A percentile compares a stretch with the other conserved stretches of the same genome.
These are phyloP conservation scores for Nemurella pictetii DNA, from an alignment of 2,888 invertebrate species.

Conservation along the genomic window DNA sequence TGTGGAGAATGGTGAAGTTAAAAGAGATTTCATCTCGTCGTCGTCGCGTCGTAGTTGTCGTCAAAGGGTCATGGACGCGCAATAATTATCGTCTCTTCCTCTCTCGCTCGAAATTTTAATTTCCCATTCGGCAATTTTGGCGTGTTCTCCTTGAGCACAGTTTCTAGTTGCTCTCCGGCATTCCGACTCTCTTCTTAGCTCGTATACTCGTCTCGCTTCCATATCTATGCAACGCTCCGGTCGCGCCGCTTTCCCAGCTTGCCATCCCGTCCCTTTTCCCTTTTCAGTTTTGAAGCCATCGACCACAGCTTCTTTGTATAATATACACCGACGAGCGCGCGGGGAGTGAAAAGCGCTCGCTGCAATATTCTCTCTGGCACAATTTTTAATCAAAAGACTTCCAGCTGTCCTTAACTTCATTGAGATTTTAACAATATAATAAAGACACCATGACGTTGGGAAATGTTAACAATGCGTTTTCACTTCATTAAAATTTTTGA, in stretches of 20 bases:
- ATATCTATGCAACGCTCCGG: too few relatives aligned
- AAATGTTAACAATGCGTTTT: conserved; percentile 21
- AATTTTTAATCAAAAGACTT: conserved; percentile 23
- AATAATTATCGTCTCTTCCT: conserved; percentile 9
- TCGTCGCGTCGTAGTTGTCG: background rate
- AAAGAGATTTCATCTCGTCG: background rate
- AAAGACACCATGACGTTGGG: background rate
- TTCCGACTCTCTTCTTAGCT: background rate
- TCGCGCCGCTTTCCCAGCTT: too few relatives aligned
- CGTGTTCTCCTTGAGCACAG: background rate
- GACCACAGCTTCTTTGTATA: background rate
- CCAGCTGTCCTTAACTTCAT: conserved; percentile 20
- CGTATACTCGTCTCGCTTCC: background rate
- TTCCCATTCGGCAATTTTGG: conserved; percentile 10
- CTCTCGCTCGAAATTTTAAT: conserved; percentile 2
- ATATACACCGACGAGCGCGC: background rate
- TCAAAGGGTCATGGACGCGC: background rate
- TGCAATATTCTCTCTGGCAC: background rate
- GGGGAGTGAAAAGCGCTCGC: background rate
- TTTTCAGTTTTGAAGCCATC: background rate
- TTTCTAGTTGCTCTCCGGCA: background rate
- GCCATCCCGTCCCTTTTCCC: background rate
- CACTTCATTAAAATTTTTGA: conserved; percentile 24
- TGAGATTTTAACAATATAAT: conserved; percentile 31
- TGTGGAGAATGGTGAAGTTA: background rate